A percentile compares a stretch with the other conserved stretches of the same genome.
Conservation (phyloP, 2,797 vertebrate species). For the Hippopotamyrus pictus region DNA sequence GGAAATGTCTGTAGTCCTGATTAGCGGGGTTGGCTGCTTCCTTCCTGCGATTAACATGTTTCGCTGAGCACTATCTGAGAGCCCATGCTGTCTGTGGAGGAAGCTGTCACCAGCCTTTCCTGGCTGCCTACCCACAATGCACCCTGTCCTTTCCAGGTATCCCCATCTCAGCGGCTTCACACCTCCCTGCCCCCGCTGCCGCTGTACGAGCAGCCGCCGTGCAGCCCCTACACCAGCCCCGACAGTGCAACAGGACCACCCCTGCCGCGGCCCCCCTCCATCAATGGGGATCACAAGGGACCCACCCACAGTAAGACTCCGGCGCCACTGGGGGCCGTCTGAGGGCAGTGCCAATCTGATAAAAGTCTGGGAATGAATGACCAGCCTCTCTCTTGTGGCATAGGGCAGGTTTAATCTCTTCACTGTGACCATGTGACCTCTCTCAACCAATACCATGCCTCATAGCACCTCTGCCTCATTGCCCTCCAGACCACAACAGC, state of each 20-base stretch:
- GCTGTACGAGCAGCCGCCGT: constrained; percentile 84
- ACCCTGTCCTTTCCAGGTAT: constrained; percentile 60
- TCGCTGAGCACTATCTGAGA: constrained; percentile 3
- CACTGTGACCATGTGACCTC: background rate
- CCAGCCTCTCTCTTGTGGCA: background rate
- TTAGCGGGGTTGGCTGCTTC: constrained; percentile 29
- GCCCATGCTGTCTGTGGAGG: background rate
- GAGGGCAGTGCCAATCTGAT: background rate
- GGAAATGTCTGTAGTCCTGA: constrained; percentile 9
- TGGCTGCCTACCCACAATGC: background rate
- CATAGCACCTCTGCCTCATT: background rate
- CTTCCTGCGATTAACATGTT: constrained; percentile 34
- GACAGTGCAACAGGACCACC: constrained; percentile 75
- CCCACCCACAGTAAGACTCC: constrained; percentile 57
- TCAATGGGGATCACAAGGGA: constrained; percentile 71
- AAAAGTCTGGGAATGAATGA: background rate
- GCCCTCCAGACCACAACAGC: constrained; percentile 71
- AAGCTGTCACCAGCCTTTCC: background rate
- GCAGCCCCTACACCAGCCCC: constrained; percentile 79
- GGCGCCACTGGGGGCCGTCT: background rate
- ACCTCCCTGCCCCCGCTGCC: constrained; percentile 79
- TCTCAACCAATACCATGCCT: background rate
- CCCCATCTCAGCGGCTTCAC: constrained; percentile 71
- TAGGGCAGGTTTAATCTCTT: background rate
- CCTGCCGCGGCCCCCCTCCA: constrained; percentile 81